phyloP scores from a whole-genome alignment of 2,888 invertebrate genomes.

The Julus scanicus region DNA sequence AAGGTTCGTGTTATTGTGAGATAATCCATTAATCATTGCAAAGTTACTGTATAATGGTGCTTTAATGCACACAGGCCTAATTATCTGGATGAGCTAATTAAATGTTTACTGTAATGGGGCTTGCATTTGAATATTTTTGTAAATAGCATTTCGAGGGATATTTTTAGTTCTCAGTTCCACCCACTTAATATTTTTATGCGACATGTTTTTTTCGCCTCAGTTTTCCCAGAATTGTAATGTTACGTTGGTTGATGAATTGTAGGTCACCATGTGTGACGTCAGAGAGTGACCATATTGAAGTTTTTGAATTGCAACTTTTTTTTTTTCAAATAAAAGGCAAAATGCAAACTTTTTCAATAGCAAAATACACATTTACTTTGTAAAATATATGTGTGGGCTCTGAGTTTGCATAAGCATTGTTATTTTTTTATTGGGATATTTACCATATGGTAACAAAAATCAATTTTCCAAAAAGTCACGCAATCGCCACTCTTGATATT shows the following conservation, averaged over 20 bases:
- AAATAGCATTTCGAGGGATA: background rate
- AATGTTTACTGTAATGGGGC: background rate
- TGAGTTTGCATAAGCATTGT: background rate
- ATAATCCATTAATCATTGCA: constrained; percentile 10
- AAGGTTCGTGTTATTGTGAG: background rate
- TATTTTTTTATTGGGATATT: background rate
- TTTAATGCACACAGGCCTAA: constrained; percentile 17
- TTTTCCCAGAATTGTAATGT: background rate
- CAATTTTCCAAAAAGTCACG: background rate
- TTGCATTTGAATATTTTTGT: background rate
- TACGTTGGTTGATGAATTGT: constrained; percentile 4
- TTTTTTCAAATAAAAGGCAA: background rate
- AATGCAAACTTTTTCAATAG: background rate
- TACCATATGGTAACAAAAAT: background rate
- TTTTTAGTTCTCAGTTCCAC: background rate
- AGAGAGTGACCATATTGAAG: background rate
- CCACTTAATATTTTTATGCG: background rate
- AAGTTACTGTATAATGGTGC: background rate
- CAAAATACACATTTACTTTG: constrained; percentile 10
- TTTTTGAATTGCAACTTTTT: background rate
- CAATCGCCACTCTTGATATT: too few relatives aligned
- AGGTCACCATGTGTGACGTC: background rate
- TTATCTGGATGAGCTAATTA: background rate
- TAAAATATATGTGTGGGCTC: background rate
- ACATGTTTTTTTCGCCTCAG: background rate